Conservation (phyloP, 2,888 invertebrate genomes). For the Lepidocyrtinus sp. region DNA sequence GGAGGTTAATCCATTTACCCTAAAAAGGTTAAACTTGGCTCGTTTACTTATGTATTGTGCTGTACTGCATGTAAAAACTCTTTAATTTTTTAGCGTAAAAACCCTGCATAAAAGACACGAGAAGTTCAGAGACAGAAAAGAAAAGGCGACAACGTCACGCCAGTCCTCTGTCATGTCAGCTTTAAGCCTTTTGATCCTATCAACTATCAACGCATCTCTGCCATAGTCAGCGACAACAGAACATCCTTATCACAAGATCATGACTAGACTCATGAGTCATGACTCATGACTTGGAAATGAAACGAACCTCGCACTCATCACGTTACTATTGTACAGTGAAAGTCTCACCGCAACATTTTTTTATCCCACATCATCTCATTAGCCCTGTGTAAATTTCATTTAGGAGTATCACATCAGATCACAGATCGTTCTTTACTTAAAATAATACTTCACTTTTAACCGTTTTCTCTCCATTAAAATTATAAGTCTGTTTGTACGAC, state of each 20-base stretch:
- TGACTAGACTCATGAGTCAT: no score
- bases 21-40: no score
- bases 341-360: background rate
- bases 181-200: conserved; percentile 1
- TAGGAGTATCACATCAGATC: background rate
- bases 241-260: background rate
- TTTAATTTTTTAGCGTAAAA: background rate
- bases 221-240: no score
- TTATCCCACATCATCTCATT: conserved; percentile 6
- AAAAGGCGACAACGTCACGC: background rate
- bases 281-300: no score
- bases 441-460: background rate
- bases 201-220: conserved; percentile 15
- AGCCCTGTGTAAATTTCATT: background rate
- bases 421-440: background rate
- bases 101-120: background rate
- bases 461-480: background rate
- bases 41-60: no score
- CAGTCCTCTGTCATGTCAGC: background rate
- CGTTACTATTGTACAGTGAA: background rate
- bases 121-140: background rate
- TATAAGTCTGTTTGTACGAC: background rate
- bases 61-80: no score
- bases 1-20: no score
- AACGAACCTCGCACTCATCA: background rate